Conservation (phyloP, 2,797 vertebrate species). For the Sebastes itinus region DNA sequence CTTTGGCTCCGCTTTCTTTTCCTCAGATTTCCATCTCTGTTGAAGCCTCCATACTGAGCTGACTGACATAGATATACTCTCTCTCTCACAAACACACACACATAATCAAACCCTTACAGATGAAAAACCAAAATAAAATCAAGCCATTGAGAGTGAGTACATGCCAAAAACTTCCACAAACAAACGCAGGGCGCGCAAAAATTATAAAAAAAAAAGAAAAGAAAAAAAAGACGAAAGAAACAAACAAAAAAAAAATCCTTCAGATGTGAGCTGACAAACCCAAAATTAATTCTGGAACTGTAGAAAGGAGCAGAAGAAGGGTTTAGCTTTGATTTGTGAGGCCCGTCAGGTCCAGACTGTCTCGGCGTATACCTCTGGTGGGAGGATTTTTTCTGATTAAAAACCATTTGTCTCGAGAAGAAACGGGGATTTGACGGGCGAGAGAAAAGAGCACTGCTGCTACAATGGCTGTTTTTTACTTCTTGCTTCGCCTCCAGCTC, state of each 20-base stretch:
- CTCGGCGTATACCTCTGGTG: conserved; percentile 28
- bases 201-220: not conserved
- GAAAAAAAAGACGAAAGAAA: not conserved
- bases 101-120: conserved; percentile 1
- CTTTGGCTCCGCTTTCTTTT: conserved; percentile 32
- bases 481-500: conserved; percentile 24
- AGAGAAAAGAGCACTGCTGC: conserved; percentile 16
- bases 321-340: conserved; percentile 64
- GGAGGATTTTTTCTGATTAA: conserved; percentile 61
- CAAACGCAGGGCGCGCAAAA: not conserved
- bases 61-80: not conserved
- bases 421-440: conserved; percentile 32
- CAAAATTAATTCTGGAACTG: conserved; percentile 29
- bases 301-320: conserved; percentile 39
- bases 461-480: conserved; percentile 33
- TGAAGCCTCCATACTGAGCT: conserved; percentile 32
- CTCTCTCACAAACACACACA: not conserved
- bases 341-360: conserved; percentile 48
- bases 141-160: not conserved
- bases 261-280: conserved; percentile 33
- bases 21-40: conserved; percentile 32
- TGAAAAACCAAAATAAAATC: conserved; percentile 35
- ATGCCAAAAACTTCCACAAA: conserved; percentile 13
- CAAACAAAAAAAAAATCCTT: not conserved
- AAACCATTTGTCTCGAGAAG: conserved; percentile 60